Evolutionary conservation across 2,888 invertebrate species (phyloP), one percentile per base, ranked within the genome.

Genomic region (Odontomyia ornata): DNA sequence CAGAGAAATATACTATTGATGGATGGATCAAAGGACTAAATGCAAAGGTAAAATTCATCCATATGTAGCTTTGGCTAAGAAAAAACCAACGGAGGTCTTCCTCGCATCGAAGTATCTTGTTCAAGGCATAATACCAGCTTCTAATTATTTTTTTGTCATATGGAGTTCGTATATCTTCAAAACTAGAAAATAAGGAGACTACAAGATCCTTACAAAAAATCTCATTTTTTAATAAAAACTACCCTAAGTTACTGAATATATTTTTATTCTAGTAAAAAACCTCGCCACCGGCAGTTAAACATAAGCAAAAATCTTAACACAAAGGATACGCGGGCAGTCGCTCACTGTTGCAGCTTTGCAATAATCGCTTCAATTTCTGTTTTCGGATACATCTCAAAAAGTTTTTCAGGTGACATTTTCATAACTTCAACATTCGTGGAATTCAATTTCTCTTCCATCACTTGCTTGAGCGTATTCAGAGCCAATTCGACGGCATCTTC

Each of bases 401-500:
- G 88, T 25, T 90, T 91, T 27, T 89, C 89, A 0, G 94, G 93
- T 0, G 96, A 97, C 90, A 98, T 95, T 46, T 95, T 95, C 86
- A 97, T 96, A 80, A 98, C 95, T 88, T 99, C 99, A 75, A 99
- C 98, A 87, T 99, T 99, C 76, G 94, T 96, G 79, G 97, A 95
- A 79, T 95, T 98, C 1, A 99, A 88, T 87, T 99, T 99, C 86
- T 99, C 99, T 85, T 99, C 99, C 99, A 99, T 99, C 0, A 99
- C 99, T 88, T 99, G 99, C 86, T 99, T 99, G 25, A 99, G 88
- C 82, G 99, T 99, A 13, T 94, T 95, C 76, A 99, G 88, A 0
- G 97, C 94, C 15, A 95, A 89, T 83, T 95, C 96, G 79, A 95
- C 93, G 0, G 98, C 99, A 88, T 99, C 98, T 80, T 93, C 92